Conservation (phyloP, 2,113 vertebrate genomes). For the Junco hyemalis region DNA sequence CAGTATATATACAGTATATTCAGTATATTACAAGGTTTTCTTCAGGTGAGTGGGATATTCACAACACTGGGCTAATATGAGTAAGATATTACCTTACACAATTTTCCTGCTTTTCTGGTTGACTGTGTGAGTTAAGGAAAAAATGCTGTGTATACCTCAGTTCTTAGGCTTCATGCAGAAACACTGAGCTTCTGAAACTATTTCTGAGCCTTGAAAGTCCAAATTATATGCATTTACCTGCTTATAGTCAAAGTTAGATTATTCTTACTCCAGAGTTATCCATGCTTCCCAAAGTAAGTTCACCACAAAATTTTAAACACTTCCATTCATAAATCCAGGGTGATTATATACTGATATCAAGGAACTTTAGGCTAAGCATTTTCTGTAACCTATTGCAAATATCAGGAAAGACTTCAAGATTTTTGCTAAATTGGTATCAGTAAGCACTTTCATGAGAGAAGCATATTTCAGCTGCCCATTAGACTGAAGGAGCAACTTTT, state of each 20-base stretch:
- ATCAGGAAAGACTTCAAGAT: neutral
- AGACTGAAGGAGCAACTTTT: neutral
- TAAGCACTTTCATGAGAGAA: neutral
- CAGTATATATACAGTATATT: too few relatives aligned
- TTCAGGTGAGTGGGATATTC: neutral
- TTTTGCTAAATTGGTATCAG: neutral
- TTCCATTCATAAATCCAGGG: neutral
- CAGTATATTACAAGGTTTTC: neutral
- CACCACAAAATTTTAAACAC: slow-evolving; percentile 10
- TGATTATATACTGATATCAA: neutral
- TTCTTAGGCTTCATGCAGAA: neutral
- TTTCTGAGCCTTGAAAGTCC: neutral
- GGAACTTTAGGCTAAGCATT: neutral
- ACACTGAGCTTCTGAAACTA: neutral
- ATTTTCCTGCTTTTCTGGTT: neutral
- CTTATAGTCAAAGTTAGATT: neutral
- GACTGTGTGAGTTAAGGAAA: neutral
- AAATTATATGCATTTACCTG: neutral
- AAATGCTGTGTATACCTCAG: neutral
- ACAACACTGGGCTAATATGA: neutral
- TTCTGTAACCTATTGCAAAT: neutral
- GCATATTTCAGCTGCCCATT: neutral
- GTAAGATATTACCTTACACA: neutral
- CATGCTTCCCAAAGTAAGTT: neutral
- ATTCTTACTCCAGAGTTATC: neutral